These are phyloP conservation scores for Nudaria mundana DNA, from an alignment of 2,888 invertebrate genomes.

Conservation along the genomic window DNA sequence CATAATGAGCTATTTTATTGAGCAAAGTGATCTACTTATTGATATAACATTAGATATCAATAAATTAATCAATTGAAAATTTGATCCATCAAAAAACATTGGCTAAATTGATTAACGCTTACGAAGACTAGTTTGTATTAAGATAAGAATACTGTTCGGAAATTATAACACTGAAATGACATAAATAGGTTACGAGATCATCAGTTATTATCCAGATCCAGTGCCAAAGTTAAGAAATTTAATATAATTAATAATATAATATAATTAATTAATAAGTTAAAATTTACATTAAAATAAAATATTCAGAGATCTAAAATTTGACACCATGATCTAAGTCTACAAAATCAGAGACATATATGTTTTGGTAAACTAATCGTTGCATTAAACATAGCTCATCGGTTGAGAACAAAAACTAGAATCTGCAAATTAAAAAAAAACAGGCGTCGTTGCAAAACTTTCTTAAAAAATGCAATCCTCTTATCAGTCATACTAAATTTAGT, in stretches of 20 bases:
- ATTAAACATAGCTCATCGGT: constrained; percentile 57
- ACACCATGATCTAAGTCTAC: constrained; percentile 6
- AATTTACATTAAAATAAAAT: neutral
- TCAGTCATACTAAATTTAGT: constrained; percentile 22
- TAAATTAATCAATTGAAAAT: no score
- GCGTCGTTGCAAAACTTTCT: constrained; percentile 21
- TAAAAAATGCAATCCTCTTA: constrained; percentile 5
- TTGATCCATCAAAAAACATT: no score
- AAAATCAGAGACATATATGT: constrained; percentile 35
- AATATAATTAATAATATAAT: neutral
- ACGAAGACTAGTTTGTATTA: no score
- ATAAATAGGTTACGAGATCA: no score
- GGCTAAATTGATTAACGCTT: no score
- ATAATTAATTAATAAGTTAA: neutral
- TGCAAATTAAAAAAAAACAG: constrained; percentile 5
- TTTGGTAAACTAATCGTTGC: constrained; percentile 67
- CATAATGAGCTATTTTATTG: constrained; percentile 5
- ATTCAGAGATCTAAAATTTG: neutral
- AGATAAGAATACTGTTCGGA: no score
- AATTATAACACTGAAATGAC: no score
- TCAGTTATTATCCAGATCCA: neutral
- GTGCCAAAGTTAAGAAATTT: neutral
- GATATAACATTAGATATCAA: neutral
- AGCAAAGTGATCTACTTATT: constrained; percentile 13
- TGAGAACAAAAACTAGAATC: constrained; percentile 5